A percentile compares a stretch with the other conserved stretches of the same genome.
phyloP scores from a whole-genome alignment of 2,113 vertebrate species.

The Rynchops niger region DNA sequence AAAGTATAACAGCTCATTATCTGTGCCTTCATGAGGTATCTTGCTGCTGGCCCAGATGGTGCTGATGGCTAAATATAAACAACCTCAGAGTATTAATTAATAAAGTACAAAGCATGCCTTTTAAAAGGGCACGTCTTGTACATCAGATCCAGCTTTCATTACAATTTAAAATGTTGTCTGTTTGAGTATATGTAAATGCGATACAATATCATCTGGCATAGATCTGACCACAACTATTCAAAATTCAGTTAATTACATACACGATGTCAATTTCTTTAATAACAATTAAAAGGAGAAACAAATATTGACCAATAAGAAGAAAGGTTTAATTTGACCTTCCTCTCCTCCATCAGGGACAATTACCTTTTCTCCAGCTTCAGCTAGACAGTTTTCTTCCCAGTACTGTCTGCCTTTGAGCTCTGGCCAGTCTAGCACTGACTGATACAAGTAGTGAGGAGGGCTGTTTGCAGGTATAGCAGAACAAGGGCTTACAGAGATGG shows the following conservation, averaged over 20 bases:
- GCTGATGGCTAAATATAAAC: conserved; percentile 56
- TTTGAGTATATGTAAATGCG: neutral
- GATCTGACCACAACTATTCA: neutral
- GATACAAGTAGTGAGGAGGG: neutral
- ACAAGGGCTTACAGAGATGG: neutral
- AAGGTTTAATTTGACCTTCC: neutral
- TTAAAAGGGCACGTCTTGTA: neutral
- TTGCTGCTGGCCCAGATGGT: conserved; percentile 54
- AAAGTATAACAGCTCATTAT: conserved; percentile 53
- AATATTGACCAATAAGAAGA: neutral
- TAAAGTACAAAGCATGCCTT: conserved; percentile 24
- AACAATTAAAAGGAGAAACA: neutral
- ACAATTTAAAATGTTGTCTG: neutral
- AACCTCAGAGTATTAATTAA: conserved; percentile 59
- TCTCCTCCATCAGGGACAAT: neutral
- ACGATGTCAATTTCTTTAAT: neutral
- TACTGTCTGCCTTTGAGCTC: neutral
- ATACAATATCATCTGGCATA: neutral
- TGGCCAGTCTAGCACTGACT: neutral
- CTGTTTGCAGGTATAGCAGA: neutral
- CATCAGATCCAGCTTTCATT: neutral
- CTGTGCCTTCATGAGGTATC: conserved; percentile 18
- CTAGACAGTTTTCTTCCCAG: neutral
- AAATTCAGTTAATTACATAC: conserved; percentile 5
- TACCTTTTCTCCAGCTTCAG: neutral